Evolutionary conservation across 1,140 invertebrate species (phyloP).

Genomic region (Lasaia peninsularis): DNA sequence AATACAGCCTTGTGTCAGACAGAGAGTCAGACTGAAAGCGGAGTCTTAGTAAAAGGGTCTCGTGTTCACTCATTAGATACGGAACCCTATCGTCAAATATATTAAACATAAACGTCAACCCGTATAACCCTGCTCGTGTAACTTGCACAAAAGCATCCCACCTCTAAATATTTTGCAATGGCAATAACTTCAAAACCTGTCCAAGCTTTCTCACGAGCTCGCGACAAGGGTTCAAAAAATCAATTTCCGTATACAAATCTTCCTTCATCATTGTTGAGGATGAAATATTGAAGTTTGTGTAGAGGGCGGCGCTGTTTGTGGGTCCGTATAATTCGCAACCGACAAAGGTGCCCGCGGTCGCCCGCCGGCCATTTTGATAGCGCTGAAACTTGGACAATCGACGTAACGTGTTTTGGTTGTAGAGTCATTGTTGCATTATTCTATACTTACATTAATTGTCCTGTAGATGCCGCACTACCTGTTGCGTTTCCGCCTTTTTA

Average conservation of each 20-base stretch:
- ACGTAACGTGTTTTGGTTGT: conserved; percentile 66
- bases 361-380: conserved; percentile 51
- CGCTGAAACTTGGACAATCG: conserved; percentile 65
- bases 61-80: too few species aligned
- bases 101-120: conserved; percentile 5
- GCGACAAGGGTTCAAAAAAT: conserved; percentile 58
- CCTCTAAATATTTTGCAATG: conserved; percentile 29
- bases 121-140: conserved; percentile 16
- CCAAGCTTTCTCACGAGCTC: conserved; percentile 71
- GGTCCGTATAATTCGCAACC: conserved; percentile 35
- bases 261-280: conserved; percentile 62
- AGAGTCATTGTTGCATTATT: conserved; percentile 52
- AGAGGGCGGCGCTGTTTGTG: conserved; percentile 40
- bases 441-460: conserved; percentile 45
- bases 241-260: conserved; percentile 75
- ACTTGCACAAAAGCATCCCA: conserved; percentile 44
- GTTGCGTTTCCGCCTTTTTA: conserved; percentile 7
- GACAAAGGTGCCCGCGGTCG: conserved; percentile 47
- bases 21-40: too few species aligned
- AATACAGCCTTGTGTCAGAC: too few species aligned
- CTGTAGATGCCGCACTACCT: conserved; percentile 41
- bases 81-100: neutral
- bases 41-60: too few species aligned
- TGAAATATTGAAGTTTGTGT: conserved; percentile 60
- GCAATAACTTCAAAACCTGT: conserved; percentile 43